Evolutionary conservation across 2,797 vertebrate genomes (phyloP).

Genomic region (Oceanodroma leucorhoa): DNA sequence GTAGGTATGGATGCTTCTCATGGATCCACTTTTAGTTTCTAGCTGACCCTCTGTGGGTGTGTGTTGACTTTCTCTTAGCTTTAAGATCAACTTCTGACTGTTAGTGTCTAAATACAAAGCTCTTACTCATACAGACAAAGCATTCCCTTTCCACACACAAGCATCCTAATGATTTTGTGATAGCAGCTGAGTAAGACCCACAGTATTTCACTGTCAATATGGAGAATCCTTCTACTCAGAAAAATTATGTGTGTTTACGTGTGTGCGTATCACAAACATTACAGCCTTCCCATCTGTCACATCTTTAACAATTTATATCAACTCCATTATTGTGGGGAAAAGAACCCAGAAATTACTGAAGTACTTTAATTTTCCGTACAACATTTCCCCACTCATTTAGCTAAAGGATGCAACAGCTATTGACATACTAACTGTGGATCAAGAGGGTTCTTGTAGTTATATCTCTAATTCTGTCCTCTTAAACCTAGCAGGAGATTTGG

Average conservation of each 20-base stretch:
- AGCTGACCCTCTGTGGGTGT: neutral
- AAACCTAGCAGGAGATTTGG: slow-evolving; percentile 50
- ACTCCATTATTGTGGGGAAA: slow-evolving; percentile 20
- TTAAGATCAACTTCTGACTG: neutral
- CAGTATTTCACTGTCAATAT: neutral
- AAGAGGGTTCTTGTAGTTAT: slow-evolving; percentile 49
- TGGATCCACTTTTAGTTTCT: neutral
- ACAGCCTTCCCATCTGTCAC: slow-evolving; percentile 40
- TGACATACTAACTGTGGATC: slow-evolving; percentile 51
- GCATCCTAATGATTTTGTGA: neutral
- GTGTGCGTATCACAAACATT: neutral
- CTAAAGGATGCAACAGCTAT: slow-evolving; percentile 55
- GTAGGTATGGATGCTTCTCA: neutral
- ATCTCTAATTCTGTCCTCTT: slow-evolving; percentile 54
- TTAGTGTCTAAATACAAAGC: neutral
- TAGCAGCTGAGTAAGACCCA: neutral
- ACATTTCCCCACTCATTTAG: slow-evolving; percentile 55
- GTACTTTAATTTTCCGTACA: slow-evolving; percentile 28
- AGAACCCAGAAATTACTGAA: slow-evolving; percentile 15
- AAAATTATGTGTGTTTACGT: neutral
- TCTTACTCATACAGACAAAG: neutral
- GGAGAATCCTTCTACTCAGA: slow-evolving; percentile 30
- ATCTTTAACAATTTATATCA: slow-evolving; percentile 60
- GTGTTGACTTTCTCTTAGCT: neutral
- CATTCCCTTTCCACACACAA: neutral